A percentile compares a stretch with the other conserved stretches of the same genome.
Conservation (phyloP, 2,888 invertebrate genomes). For the Plebejus anna region DNA sequence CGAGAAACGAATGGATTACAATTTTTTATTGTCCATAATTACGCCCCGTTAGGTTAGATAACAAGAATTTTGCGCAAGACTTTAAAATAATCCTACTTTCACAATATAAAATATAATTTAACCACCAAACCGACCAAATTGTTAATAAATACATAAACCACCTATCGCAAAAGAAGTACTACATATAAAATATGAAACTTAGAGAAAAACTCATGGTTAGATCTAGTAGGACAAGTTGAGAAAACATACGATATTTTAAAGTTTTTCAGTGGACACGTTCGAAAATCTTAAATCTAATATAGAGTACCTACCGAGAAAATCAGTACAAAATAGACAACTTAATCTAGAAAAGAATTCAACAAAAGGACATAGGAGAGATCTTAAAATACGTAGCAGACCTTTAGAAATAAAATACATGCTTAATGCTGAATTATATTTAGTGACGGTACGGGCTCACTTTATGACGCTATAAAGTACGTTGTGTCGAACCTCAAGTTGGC, state of each 20-base stretch:
- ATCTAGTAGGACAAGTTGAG: background rate
- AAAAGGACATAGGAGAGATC: background rate
- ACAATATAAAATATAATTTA: background rate
- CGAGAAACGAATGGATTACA: background rate
- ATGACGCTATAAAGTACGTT: conserved; percentile 65
- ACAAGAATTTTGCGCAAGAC: background rate
- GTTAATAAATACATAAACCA: background rate
- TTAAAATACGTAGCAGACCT: conserved; percentile 43
- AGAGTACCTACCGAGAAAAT: background rate
- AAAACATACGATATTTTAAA: background rate
- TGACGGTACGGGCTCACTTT: conserved; percentile 66
- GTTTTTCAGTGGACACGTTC: background rate
- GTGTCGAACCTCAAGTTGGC: conserved; percentile 59
- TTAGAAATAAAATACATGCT: conserved; percentile 46
- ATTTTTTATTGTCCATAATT: background rate
- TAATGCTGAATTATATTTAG: conserved; percentile 68
- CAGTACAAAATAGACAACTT: background rate
- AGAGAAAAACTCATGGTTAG: background rate
- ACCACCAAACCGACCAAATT: background rate
- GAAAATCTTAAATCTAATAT: background rate
- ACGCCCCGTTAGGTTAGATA: background rate
- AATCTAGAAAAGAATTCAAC: background rate
- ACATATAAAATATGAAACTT: background rate
- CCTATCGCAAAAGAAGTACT: background rate
- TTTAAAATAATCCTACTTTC: conserved; percentile 3